Conservation (phyloP, 1,140 invertebrate species). For the Drosophila paulistorum region DNA sequence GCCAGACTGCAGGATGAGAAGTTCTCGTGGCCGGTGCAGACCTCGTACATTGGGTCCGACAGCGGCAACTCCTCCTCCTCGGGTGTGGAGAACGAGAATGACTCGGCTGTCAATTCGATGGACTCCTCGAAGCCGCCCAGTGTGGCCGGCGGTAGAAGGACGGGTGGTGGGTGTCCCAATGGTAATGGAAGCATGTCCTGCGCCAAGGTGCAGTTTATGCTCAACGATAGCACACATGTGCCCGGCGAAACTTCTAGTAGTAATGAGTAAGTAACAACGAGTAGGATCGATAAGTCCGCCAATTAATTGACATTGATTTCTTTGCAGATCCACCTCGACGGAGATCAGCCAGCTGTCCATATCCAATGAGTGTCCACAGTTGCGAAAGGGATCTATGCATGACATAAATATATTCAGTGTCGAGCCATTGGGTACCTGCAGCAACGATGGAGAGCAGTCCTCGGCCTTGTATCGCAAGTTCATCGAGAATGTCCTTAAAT, state of each 20-base stretch:
- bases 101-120: conserved; percentile 75
- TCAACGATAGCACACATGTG: conserved; percentile 71
- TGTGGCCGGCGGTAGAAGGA: conserved; percentile 26
- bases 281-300: not conserved
- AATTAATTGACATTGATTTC: not conserved
- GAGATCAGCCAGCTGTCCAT: conserved; percentile 75
- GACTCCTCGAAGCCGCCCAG: conserved; percentile 74
- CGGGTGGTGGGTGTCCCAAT: conserved; percentile 28
- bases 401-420: conserved; percentile 81
- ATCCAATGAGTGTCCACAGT: conserved; percentile 55
- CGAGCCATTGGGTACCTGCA: conserved; percentile 66
- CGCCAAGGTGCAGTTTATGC: conserved; percentile 72
- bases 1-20: conserved; percentile 83
- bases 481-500: conserved; percentile 94
- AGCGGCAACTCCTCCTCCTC: conserved; percentile 76
- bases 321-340: conserved; percentile 69
- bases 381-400: conserved; percentile 75
- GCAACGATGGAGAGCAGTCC: conserved; percentile 68
- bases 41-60: conserved; percentile 65
- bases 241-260: conserved; percentile 78
- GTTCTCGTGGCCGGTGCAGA: conserved; percentile 80
- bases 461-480: conserved; percentile 86
- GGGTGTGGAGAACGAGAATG: conserved; percentile 71
- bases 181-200: conserved; percentile 51
- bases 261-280: conserved; percentile 62